Conservation (phyloP, 2,888 invertebrate species). For the Yponomeuta plumbellus region DNA sequence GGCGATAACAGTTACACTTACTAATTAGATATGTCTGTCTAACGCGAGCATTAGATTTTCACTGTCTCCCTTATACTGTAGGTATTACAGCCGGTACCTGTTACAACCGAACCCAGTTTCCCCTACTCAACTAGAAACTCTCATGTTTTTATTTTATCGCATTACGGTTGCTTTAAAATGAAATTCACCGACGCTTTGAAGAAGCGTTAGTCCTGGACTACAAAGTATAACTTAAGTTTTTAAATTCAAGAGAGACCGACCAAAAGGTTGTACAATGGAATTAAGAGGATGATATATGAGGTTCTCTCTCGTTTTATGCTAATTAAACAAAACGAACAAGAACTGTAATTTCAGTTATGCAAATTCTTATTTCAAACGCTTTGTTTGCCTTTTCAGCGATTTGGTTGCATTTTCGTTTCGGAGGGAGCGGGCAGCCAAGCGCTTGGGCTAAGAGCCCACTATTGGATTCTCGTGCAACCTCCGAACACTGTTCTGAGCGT, state of each 20-base stretch:
- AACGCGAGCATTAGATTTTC: too few relatives aligned
- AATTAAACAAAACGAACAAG: background rate
- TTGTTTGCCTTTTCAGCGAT: background rate
- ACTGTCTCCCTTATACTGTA: too few relatives aligned
- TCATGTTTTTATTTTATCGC: background rate
- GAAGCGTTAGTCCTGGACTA: background rate
- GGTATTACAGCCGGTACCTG: too few relatives aligned
- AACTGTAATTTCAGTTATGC: background rate
- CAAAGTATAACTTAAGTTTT: background rate
- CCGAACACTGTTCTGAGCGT: too few relatives aligned
- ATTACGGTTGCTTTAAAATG: background rate
- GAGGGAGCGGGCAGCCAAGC: background rate
- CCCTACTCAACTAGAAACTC: background rate
- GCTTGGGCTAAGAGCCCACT: background rate
- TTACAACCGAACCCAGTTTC: too few relatives aligned
- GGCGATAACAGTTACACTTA: too few relatives aligned
- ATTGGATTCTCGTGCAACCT: background rate
- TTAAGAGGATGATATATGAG: background rate
- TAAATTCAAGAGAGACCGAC: background rate
- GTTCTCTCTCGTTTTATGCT: background rate
- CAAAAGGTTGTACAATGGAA: background rate
- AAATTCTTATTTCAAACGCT: conserved; percentile 3
- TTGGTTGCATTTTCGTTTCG: background rate
- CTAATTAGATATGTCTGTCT: too few relatives aligned
- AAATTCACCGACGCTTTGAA: background rate